These are phyloP conservation scores for Enoplosus armatus DNA, from an alignment of 2,797 vertebrate genomes.

Conservation along the genomic window DNA sequence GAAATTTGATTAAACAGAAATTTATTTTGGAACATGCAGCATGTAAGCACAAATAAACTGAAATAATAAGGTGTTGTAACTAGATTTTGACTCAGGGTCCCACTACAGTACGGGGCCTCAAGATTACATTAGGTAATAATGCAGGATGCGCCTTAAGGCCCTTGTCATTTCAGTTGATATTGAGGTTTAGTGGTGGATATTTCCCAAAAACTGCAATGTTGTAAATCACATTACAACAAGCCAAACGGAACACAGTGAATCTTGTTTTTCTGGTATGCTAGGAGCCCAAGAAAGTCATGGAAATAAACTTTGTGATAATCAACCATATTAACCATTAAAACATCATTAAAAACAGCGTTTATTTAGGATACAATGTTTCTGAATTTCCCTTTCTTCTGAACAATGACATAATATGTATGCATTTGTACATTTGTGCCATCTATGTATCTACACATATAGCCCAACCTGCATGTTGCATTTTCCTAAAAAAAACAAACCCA, in stretches of 20 bases:
- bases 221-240: constrained; percentile 35
- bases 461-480: background rate
- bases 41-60: constrained; percentile 23
- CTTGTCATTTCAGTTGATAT: constrained; percentile 23
- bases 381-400: background rate
- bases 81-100: background rate
- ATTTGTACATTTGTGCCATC: background rate
- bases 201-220: constrained; percentile 12
- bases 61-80: constrained; percentile 44
- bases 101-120: background rate
- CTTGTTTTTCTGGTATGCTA: background rate
- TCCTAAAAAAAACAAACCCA: background rate
- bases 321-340: background rate
- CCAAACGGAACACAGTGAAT: background rate
- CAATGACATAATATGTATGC: background rate
- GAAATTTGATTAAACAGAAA: constrained; percentile 49
- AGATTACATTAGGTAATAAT: constrained; percentile 37
- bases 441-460: background rate
- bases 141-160: constrained; percentile 25
- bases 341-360: background rate
- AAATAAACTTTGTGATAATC: background rate
- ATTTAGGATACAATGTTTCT: background rate
- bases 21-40: constrained; percentile 37
- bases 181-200: constrained; percentile 12
- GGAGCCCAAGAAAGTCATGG: background rate